Percentiles rank a stretch among this genome's conserved stretches.
Conservation (phyloP, 2,888 invertebrate genomes). For the Metacarcinus magister region DNA sequence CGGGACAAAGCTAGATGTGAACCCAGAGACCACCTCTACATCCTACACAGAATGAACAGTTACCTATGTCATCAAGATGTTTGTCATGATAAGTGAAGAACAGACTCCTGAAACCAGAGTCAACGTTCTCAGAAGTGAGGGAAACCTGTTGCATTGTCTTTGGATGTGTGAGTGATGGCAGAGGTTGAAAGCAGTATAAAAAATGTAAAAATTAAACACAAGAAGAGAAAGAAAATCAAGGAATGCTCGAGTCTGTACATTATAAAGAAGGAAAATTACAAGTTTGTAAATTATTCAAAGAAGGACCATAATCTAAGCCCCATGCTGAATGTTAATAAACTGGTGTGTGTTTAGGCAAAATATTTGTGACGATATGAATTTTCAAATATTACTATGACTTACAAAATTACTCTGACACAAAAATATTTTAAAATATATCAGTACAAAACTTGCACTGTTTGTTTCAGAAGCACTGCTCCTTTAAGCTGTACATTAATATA, state of each 20-base stretch:
- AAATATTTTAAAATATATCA: background rate
- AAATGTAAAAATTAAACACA: background rate
- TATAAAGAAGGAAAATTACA: background rate
- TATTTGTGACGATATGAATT: background rate
- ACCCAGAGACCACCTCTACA: background rate
- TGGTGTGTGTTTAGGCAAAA: background rate
- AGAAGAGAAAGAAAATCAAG: background rate
- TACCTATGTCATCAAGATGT: background rate
- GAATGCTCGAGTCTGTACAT: background rate
- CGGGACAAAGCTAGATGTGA: background rate
- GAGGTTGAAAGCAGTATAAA: background rate
- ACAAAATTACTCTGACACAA: background rate
- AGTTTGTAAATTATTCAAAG: background rate
- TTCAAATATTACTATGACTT: background rate
- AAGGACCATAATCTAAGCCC: background rate
- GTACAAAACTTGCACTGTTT: background rate
- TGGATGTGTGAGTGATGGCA: background rate
- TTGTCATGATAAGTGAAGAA: background rate
- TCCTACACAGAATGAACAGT: background rate
- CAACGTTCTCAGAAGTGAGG: background rate
- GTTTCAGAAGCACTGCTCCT: slow-evolving; percentile 65
- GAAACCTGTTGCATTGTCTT: background rate
- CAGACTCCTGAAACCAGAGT: background rate
- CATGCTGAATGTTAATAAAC: background rate
- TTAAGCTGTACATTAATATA: background rate